A percentile compares a stretch with the other conserved stretches of the same genome.
These are phyloP conservation scores for Cosmia pyralina DNA, from an alignment of 2,888 invertebrate species.

Conservation along the genomic window DNA sequence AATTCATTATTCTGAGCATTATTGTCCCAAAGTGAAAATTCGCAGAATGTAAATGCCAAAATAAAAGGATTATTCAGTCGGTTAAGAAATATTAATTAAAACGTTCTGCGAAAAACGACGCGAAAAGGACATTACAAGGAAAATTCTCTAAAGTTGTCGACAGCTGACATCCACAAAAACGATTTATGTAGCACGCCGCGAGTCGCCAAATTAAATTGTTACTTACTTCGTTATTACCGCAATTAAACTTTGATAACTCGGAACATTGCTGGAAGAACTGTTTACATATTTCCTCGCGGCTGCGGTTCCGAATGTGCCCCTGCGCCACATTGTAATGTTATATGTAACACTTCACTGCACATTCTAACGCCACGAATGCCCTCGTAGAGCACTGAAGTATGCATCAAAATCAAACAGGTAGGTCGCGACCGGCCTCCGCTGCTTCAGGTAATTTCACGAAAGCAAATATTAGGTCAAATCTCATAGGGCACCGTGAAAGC, in stretches of 20 bases:
- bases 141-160: conserved; percentile 86
- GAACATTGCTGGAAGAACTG: conserved; percentile 72
- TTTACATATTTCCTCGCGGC: conserved; percentile 57
- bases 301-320: conserved; percentile 42
- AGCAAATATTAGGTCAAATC: conserved; percentile 87
- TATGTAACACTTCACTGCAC: conserved; percentile 58
- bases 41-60: conserved; percentile 65
- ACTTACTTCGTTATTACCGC: conserved; percentile 86
- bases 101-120: conserved; percentile 86
- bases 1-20: too few species aligned
- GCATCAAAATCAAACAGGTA: conserved; percentile 89
- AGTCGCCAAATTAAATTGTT: conserved; percentile 87
- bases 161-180: conserved; percentile 89
- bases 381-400: conserved; percentile 82
- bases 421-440: conserved; percentile 77
- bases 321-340: conserved; percentile 50
- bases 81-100: conserved; percentile 89
- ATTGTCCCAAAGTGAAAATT: conserved; percentile 41
- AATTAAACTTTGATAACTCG: conserved; percentile 85
- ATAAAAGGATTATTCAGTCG: conserved; percentile 66
- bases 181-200: conserved; percentile 85
- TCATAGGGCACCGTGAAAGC: conserved; percentile 80
- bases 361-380: conserved; percentile 70
- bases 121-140: conserved; percentile 87
- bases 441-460: conserved; percentile 85